Base-by-base conservation (phyloP, 2,888 invertebrate species). In the Leptopilina myrica region DNA sequence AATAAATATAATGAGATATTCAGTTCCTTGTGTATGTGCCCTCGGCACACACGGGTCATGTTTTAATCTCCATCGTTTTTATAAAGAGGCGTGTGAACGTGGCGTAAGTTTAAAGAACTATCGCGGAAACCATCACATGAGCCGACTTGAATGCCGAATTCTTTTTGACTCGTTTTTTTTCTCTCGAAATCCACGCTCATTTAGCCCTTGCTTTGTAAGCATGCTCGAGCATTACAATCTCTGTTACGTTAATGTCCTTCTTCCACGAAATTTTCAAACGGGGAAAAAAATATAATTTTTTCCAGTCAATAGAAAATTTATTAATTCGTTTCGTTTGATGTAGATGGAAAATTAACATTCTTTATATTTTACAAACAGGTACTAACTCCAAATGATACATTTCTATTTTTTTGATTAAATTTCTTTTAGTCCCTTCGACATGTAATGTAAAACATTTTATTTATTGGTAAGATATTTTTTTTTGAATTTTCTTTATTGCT, bases 21-120 rank as follows among this genome's bases (percentile, higher is more conserved):
- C 9, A 49, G 4, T 49, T 49, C 49, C 12, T 11, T 49, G 8
- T 49, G 15, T 20, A 2, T 62, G 9, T 20, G 20, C 20, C 9
- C n/a, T 62, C 9, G 8, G 6, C 62, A 9, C 15, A 5, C 62
- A 15, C n/a, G 67, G 67, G 26, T 53, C 67, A 69, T 26, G 49
- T 33, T 69, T 69, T 49, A 7, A 49, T 14, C 12, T 20, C 26
- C 8, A 49, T 49, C 62, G 15, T 62, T 12, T 53, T 49, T 49
- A 20, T 40, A 53, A 26, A 46, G 26, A 49, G 20, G 49, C 49
- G 49, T 69, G 49, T 69, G 49, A 69, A 26, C 49, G 26, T 69
- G 49, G 20, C 49, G 15, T 69, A 53, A 69, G 7, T 53, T 69
- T 69, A 69, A 20, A 69, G 49, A 49, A 69, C 67, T 69, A 69